These are phyloP conservation scores for Keiferia lycopersicella DNA, from an alignment of 2,888 invertebrate species.

Conservation along the genomic window DNA sequence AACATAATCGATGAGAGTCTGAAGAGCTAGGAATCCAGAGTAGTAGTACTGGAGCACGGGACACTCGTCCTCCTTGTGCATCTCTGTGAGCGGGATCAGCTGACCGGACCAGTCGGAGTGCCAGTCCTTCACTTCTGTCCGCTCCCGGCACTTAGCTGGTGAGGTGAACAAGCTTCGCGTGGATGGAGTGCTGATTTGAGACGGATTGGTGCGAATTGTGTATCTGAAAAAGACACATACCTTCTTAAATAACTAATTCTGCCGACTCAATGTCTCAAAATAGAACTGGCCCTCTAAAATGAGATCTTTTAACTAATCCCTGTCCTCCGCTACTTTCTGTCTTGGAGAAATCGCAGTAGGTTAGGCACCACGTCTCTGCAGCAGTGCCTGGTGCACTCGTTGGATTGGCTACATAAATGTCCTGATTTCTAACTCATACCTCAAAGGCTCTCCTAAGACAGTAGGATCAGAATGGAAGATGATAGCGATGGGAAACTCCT, in stretches of 20 bases:
- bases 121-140: conserved; percentile 78
- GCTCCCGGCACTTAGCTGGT: conserved; percentile 85
- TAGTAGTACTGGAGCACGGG: conserved; percentile 89
- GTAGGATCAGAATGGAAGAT: conserved; percentile 82
- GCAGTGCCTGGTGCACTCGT: too few relatives aligned
- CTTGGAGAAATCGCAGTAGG: too few relatives aligned
- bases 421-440: too few relatives aligned
- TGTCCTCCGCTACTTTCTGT: too few relatives aligned
- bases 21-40: conserved; percentile 88
- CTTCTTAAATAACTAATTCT: background rate
- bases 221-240: conserved; percentile 74
- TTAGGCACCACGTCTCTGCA: too few relatives aligned
- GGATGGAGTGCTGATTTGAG: conserved; percentile 83
- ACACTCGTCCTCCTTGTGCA: conserved; percentile 86
- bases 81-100: conserved; percentile 75
- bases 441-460: conserved; percentile 67
- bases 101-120: conserved; percentile 82
- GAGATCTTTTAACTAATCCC: too few relatives aligned
- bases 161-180: conserved; percentile 84
- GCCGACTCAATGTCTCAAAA: too few relatives aligned
- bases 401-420: too few relatives aligned
- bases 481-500: conserved; percentile 85
- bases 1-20: conserved; percentile 86
- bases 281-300: too few relatives aligned
- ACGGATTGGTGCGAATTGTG: conserved; percentile 88